A percentile compares a stretch with the other conserved stretches of the same genome.
Conservation (phyloP, 1,140 invertebrate genomes). For the Cydia fagiglandana region DNA sequence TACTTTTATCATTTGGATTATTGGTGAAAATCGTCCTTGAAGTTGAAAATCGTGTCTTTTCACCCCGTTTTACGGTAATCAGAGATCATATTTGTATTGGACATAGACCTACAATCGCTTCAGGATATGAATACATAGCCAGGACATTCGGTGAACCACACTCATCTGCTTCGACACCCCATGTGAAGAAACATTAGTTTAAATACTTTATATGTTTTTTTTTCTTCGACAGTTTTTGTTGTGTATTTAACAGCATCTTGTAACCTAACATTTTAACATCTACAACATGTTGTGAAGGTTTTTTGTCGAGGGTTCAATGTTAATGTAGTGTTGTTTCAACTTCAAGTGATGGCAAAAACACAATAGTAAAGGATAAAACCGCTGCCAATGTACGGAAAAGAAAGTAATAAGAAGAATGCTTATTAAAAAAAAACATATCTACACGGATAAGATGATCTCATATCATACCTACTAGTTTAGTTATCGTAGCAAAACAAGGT, state of each 20-base stretch:
- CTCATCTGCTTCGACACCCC: conserved; percentile 3
- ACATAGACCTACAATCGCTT: not conserved
- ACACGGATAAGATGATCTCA: not conserved
- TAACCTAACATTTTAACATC: not conserved
- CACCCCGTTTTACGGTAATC: too few species aligned
- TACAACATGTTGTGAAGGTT: conserved; percentile 16
- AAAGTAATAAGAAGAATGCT: not conserved
- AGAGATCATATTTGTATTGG: not conserved
- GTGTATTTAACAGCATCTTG: not conserved
- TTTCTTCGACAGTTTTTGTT: not conserved
- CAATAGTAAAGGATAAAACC: not conserved
- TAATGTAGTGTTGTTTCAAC: not conserved
- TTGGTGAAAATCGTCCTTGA: too few species aligned
- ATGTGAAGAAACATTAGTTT: conserved; percentile 17
- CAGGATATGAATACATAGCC: not conserved
- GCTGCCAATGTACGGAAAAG: not conserved
- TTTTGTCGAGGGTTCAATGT: conserved; percentile 3
- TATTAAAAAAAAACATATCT: not conserved
- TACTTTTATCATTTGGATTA: too few species aligned
- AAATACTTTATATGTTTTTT: conserved; percentile 13
- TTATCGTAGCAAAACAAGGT: not conserved
- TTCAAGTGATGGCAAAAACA: not conserved
- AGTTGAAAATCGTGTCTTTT: too few species aligned
- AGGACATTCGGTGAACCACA: conserved; percentile 7
- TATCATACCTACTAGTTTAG: not conserved